These are phyloP conservation scores for Cephalopterus ornatus DNA, from an alignment of 2,113 vertebrate genomes.

Conservation along the genomic window DNA sequence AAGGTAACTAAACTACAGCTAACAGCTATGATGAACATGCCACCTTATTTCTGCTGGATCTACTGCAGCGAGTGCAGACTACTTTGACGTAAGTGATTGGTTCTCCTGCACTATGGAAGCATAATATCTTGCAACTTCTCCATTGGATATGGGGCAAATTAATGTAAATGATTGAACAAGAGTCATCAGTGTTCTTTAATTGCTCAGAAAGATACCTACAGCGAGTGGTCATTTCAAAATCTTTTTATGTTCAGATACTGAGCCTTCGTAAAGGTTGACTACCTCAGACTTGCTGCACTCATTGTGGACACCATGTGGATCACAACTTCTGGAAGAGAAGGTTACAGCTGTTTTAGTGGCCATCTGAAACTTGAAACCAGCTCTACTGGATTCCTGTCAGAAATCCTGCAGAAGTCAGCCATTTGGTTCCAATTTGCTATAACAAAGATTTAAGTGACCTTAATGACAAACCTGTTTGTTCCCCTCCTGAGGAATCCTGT, in stretches of 20 bases:
- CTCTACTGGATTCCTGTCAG: slow-evolving; percentile 78
- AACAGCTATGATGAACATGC: slow-evolving; percentile 69
- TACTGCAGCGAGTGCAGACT: slow-evolving; percentile 78
- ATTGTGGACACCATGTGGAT: slow-evolving; percentile 85
- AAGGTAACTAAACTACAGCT: slow-evolving; percentile 82
- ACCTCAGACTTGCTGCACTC: slow-evolving; percentile 88
- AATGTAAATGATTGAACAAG: slow-evolving; percentile 69
- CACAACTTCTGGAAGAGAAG: slow-evolving; percentile 82
- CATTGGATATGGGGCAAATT: slow-evolving; percentile 75
- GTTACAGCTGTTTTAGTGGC: slow-evolving; percentile 78
- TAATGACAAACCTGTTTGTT: slow-evolving; percentile 80
- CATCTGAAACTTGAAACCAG: slow-evolving; percentile 83
- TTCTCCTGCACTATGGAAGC: slow-evolving; percentile 72
- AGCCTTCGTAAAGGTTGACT: slow-evolving; percentile 85
- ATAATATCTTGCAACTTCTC: slow-evolving; percentile 71
- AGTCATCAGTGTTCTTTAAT: slow-evolving; percentile 72
- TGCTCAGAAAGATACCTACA: slow-evolving; percentile 72
- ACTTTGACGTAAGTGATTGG: slow-evolving; percentile 61
- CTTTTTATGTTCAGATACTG: slow-evolving; percentile 83
- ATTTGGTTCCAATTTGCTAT: slow-evolving; percentile 82
- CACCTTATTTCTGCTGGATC: slow-evolving; percentile 73
- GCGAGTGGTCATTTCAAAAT: slow-evolving; percentile 81
- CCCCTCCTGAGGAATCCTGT: slow-evolving; percentile 76
- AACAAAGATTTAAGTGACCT: slow-evolving; percentile 95
- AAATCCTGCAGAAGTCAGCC: slow-evolving; percentile 81